Evolutionary conservation across 1,140 invertebrate genomes (phyloP).

Genomic region (Drosophila kohkoa): DNA sequence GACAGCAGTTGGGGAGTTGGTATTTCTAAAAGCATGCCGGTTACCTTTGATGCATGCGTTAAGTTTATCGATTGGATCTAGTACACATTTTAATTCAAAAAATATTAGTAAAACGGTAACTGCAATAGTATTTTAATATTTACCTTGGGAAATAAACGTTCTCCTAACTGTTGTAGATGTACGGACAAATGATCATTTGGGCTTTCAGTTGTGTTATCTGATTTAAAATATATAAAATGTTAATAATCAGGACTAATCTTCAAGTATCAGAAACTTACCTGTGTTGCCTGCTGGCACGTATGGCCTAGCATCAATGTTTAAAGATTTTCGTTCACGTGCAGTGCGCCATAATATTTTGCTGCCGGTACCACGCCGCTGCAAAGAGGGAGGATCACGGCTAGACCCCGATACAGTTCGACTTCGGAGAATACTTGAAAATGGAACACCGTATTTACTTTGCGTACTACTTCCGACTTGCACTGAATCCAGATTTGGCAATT

Average conservation of each 20-base stretch:
- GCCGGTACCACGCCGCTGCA: conserved; percentile 71
- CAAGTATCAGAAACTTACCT: conserved; percentile 49
- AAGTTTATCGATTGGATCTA: conserved; percentile 92
- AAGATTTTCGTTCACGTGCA: conserved; percentile 85
- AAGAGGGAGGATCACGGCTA: conserved; percentile 64
- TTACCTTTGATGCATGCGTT: conserved; percentile 97
- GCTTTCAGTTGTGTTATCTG: conserved; percentile 67
- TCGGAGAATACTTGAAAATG: conserved; percentile 80
- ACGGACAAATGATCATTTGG: conserved; percentile 93
- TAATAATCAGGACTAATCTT: background rate
- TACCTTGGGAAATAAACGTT: conserved; percentile 96
- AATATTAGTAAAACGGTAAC: no score
- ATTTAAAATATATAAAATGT: background rate
- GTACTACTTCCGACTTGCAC: conserved; percentile 89
- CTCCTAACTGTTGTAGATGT: conserved; percentile 96
- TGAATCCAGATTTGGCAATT: conserved; percentile 95
- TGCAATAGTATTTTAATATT: conserved; percentile 34
- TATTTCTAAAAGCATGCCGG: conserved; percentile 98
- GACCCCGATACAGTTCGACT: conserved; percentile 70
- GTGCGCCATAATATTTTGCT: conserved; percentile 84
- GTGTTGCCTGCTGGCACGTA: conserved; percentile 85
- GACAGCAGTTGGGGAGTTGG: conserved; percentile 96
- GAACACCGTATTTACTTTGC: conserved; percentile 85
- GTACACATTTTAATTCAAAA: background rate
- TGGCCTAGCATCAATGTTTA: conserved; percentile 88